Conservation (phyloP, 2,113 vertebrate species). For the Anguilla rostrata region DNA sequence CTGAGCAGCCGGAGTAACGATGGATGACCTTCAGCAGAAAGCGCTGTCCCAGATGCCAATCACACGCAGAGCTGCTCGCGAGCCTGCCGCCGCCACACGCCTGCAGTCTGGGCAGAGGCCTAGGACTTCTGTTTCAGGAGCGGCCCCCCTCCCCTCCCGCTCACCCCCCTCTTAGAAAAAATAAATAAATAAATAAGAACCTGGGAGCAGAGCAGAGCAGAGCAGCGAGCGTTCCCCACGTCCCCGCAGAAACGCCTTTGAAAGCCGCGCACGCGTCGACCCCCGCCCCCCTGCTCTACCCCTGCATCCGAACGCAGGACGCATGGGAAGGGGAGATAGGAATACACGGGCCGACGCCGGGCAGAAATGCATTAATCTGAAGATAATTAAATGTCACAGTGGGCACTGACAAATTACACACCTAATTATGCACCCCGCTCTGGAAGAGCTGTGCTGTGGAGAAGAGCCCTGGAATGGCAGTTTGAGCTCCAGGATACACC, state of each 20-base stretch:
- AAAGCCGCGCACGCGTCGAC: neutral
- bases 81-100: neutral
- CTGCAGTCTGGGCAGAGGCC: neutral
- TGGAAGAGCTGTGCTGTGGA: neutral
- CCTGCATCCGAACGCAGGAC: neutral
- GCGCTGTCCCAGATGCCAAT: neutral
- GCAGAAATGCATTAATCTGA: slow-evolving; percentile 23
- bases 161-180: too few species aligned
- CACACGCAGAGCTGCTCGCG: neutral
- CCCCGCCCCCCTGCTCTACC: neutral
- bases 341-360: neutral
- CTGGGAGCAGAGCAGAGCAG: neutral
- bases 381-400: slow-evolving; percentile 19
- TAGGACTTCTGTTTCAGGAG: neutral
- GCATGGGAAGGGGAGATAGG: neutral
- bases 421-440: neutral
- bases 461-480: neutral
- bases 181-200: too few species aligned
- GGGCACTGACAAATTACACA: slow-evolving; percentile 23
- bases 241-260: slow-evolving; percentile 9
- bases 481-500: neutral
- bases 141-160: neutral
- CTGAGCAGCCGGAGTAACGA: neutral
- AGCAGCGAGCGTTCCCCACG: neutral
- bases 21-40: slow-evolving; percentile 1